Conservation (phyloP, 2,888 invertebrate genomes). For the Macrophya annulata region DNA sequence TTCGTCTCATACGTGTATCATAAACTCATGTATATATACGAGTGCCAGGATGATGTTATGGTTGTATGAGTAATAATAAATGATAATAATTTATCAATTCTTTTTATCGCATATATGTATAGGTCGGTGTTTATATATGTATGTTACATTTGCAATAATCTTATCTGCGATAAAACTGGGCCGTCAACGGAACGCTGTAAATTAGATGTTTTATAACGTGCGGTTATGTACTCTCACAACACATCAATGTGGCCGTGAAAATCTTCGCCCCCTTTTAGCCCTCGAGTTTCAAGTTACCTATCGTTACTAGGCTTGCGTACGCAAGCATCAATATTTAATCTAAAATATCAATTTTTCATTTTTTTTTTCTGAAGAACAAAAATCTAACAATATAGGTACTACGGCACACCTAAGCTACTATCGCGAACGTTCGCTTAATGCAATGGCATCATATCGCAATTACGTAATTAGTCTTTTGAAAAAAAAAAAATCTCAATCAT, state of each 20-base stretch:
- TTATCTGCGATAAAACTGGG: constrained; percentile 36
- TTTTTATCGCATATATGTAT: constrained; percentile 11
- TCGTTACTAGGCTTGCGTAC: neutral
- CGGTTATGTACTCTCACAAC: neutral
- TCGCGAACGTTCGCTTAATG: neutral
- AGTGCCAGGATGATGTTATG: neutral
- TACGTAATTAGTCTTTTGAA: too few species aligned
- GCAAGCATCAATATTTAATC: neutral
- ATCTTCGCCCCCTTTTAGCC: neutral
- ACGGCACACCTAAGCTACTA: neutral
- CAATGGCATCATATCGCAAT: neutral
- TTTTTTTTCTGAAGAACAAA: neutral
- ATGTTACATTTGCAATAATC: constrained; percentile 41
- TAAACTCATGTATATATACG: neutral
- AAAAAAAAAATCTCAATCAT: too few species aligned
- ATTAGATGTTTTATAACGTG: constrained; percentile 24
- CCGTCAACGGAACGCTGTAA: neutral
- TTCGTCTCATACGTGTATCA: neutral
- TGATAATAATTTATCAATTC: constrained; percentile 39
- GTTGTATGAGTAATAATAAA: neutral
- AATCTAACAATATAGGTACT: neutral
- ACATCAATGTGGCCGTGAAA: neutral
- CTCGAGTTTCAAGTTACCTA: constrained; percentile 22
- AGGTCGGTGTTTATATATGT: constrained; percentile 10
- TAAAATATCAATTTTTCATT: neutral